A percentile compares a stretch with the other conserved stretches of the same genome.
Conservation (phyloP, 2,113 vertebrate genomes). For the Xenopus borealis region DNA sequence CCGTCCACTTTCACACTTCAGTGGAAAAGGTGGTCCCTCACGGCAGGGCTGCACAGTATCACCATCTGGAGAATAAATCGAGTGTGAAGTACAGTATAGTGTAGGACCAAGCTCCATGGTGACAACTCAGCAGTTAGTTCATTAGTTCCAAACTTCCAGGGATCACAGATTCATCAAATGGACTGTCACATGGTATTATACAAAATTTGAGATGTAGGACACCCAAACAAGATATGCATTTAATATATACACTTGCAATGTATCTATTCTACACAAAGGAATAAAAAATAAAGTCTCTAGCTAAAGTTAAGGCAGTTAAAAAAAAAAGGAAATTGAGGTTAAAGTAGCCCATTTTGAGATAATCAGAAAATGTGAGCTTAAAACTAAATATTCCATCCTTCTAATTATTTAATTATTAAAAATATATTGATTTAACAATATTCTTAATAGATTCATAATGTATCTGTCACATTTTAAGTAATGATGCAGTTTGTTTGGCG, state of each 20-base stretch:
- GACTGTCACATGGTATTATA: slow-evolving; percentile 75
- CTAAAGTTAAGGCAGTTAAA: too few relatives aligned
- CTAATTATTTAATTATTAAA: too few relatives aligned
- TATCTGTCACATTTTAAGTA: too few relatives aligned
- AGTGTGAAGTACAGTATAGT: slow-evolving; percentile 99
- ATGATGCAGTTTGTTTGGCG: too few relatives aligned
- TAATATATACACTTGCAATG: slow-evolving; percentile 55
- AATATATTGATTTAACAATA: too few relatives aligned
- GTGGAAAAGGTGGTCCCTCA: slow-evolving; percentile 88
- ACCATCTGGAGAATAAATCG: slow-evolving; percentile 99
- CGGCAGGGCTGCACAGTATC: slow-evolving; percentile 80
- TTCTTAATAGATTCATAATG: too few relatives aligned
- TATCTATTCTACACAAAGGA: slow-evolving; percentile 66
- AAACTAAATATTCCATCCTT: too few relatives aligned
- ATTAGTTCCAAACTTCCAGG: slow-evolving; percentile 98
- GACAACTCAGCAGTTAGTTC: slow-evolving; percentile 97
- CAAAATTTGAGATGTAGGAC: slow-evolving; percentile 58
- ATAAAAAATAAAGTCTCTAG: slow-evolving; percentile 34
- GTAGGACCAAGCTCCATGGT: slow-evolving; percentile 95
- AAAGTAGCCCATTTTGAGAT: too few relatives aligned
- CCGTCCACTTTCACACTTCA: slow-evolving; percentile 89
- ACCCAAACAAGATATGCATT: slow-evolving; percentile 58
- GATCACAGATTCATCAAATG: slow-evolving; percentile 89
- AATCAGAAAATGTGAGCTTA: too few relatives aligned
- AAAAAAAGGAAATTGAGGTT: too few relatives aligned